A percentile compares a stretch with the other conserved stretches of the same genome.
Conservation (phyloP, 2,113 vertebrate species). For the Anarrhichthys ocellatus region DNA sequence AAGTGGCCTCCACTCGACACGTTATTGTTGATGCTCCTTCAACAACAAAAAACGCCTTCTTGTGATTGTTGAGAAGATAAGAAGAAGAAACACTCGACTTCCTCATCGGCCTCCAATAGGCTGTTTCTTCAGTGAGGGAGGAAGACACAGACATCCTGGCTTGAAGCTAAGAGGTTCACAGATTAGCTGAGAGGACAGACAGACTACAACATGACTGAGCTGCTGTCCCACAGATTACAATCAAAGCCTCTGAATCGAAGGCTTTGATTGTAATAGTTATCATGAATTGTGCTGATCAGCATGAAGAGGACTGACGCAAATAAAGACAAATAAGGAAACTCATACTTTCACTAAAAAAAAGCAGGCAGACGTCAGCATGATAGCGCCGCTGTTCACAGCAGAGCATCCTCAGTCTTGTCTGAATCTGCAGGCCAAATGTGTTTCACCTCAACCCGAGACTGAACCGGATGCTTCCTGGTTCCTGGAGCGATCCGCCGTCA, state of each 20-base stretch:
- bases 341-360: not conserved
- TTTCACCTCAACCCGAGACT: not conserved
- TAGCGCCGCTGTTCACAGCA: not conserved
- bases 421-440: not conserved
- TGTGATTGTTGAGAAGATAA: constrained; percentile 8
- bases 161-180: not conserved
- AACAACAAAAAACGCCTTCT: not conserved
- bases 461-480: constrained; percentile 61
- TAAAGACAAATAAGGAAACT: not conserved
- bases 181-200: not conserved
- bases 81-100: constrained; percentile 9
- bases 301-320: not conserved
- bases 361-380: not conserved
- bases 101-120: not conserved
- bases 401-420: constrained; percentile 20
- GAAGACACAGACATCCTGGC: constrained; percentile 1
- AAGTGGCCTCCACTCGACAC: not conserved
- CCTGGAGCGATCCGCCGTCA: constrained; percentile 45
- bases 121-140: not conserved
- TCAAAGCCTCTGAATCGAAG: not conserved
- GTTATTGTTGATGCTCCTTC: not conserved
- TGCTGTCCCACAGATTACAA: not conserved
- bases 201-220: not conserved
- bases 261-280: not conserved
- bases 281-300: too few species aligned